Evolutionary conservation across 2,888 invertebrate genomes (phyloP), one percentile per base, ranked within the genome.

Genomic region (Mesorhabditis spiculigera): DNA sequence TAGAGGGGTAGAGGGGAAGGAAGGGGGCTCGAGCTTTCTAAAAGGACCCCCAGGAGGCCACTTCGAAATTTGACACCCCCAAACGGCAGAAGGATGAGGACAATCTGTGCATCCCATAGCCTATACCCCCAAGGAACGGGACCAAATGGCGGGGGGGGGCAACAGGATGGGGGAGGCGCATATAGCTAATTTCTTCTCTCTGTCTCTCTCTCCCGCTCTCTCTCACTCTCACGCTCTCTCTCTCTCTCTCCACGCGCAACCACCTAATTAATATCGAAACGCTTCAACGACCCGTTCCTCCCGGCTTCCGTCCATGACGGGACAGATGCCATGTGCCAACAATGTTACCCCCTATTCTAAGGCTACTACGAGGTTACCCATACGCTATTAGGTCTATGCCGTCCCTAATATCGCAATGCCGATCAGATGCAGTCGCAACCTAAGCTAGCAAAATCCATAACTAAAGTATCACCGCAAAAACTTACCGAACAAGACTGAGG

Each of bases 191-290:
- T 3, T 28, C 28, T 28, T 28, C 28, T 28, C 67, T 41, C 67
- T 44, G 41, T 44, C 43, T 28, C 28, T 45, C 68, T 41, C 65
- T 43, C 8, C 1, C 65, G 3, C 43, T 10, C 43, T n/a, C n/a
- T 3, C n/a, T 65, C 5, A 16, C 68, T 41, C 65, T 43, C 8
- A 3, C 65, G 4, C 43, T 10, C 43, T n/a, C 3, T 42, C n/a
- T 65, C 5, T 10, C 68, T 61, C 42, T 68, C 44, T 41, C 68
- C 63, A 63, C 41, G 43, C 41, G 28, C n/a, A 63, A 8, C 16
- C 63, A 16, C 63, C 41, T 63, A 63, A 63, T 16, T 28, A 63
- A 16, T 28, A 13, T 13, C 8, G 13, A 10, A 63, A 63, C 16
- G 8, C 13, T 16, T 28, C 8, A 63, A 10, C 10, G 63, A 63